phyloP scores from a whole-genome alignment of 2,888 invertebrate species.

The Steinernema carpocapsae region DNA sequence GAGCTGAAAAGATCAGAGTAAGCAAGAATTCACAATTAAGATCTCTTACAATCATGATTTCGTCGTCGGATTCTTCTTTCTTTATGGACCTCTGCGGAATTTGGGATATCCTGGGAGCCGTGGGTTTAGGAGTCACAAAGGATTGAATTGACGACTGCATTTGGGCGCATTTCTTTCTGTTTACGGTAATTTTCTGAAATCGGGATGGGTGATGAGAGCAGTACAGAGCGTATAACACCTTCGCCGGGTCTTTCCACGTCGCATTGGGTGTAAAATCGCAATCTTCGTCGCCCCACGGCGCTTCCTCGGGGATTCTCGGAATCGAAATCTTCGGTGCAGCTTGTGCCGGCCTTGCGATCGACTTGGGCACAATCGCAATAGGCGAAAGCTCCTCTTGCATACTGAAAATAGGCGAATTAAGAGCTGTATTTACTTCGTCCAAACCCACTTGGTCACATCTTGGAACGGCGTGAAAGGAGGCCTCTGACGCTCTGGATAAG shows the following conservation, averaged over 20 bases:
- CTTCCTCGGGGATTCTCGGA: too few species aligned
- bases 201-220: background rate
- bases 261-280: background rate
- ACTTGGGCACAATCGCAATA: too few species aligned
- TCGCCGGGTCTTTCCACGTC: background rate
- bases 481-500: too few species aligned
- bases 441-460: too few species aligned
- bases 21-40: background rate
- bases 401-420: too few species aligned
- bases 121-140: background rate
- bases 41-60: slow-evolving; percentile 3
- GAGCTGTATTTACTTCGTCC: too few species aligned
- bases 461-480: too few species aligned
- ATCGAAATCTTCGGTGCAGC: too few species aligned
- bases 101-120: too few species aligned
- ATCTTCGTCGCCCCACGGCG: slow-evolving; percentile 1
- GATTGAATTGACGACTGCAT: background rate
- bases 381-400: too few species aligned
- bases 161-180: background rate
- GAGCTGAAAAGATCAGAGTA: background rate
- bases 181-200: background rate
- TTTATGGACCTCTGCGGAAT: background rate
- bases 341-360: too few species aligned
- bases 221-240: background rate
- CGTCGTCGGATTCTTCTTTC: slow-evolving; percentile 5